Evolutionary conservation across 2,797 vertebrate genomes (phyloP).

Genomic region (Anableps anableps): DNA sequence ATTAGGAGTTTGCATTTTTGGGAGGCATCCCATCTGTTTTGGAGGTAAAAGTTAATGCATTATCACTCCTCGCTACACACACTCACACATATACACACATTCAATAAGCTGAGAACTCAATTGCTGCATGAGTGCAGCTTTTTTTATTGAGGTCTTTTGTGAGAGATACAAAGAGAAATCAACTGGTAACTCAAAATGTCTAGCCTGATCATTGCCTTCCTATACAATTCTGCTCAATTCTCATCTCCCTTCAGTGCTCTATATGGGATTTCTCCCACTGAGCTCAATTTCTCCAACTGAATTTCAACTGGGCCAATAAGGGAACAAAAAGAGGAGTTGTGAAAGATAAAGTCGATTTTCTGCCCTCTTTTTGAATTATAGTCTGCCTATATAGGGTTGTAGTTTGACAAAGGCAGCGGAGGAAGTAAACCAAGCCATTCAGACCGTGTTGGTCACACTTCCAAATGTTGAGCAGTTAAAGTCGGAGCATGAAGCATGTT

Average conservation of each 20-base stretch:
- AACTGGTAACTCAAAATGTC: not conserved
- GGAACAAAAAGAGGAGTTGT: not conserved
- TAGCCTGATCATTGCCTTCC: too few relatives aligned
- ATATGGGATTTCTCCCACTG: too few relatives aligned
- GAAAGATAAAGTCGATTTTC: not conserved
- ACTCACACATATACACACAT: not conserved
- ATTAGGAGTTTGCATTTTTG: conserved; percentile 69
- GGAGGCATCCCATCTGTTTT: conserved; percentile 65
- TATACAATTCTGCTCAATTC: too few relatives aligned
- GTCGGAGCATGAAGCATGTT: too few relatives aligned
- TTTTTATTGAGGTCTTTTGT: not conserved
- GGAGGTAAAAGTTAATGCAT: conserved; percentile 45
- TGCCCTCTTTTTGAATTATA: not conserved
- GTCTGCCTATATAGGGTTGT: too few relatives aligned
- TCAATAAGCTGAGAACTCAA: not conserved
- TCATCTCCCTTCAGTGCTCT: too few relatives aligned
- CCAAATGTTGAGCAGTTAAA: too few relatives aligned
- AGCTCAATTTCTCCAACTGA: not conserved
- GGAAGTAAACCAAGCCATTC: too few relatives aligned
- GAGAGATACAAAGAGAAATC: not conserved
- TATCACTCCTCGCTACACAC: conserved; percentile 37
- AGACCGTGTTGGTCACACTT: too few relatives aligned
- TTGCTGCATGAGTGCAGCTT: too few relatives aligned
- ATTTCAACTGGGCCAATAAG: not conserved
- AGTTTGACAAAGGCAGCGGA: too few relatives aligned